These are phyloP conservation scores for Dolichallabes microphthalmus DNA, from an alignment of 2,113 vertebrate genomes.

Conservation along the genomic window DNA sequence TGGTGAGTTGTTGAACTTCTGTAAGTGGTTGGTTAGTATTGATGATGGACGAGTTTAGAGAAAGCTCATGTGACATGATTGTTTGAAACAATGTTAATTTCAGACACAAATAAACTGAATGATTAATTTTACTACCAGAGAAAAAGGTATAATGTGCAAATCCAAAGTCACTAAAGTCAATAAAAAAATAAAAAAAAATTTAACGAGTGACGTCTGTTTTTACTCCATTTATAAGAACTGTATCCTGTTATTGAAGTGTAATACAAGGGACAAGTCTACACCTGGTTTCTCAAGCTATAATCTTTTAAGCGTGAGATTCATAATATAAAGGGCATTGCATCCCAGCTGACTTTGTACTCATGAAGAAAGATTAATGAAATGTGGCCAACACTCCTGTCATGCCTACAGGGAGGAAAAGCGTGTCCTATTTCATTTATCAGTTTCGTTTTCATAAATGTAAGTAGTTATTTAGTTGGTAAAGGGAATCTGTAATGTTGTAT, in stretches of 20 bases:
- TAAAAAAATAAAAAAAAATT: not conserved
- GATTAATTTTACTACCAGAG: not conserved
- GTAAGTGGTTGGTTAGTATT: not conserved
- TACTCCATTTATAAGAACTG: not conserved
- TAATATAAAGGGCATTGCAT: not conserved
- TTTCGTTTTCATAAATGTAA: not conserved
- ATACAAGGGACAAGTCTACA: not conserved
- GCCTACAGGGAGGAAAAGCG: not conserved
- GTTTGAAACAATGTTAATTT: not conserved
- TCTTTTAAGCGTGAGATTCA: not conserved
- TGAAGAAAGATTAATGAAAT: not conserved
- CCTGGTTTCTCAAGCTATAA: not conserved
- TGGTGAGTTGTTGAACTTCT: slow-evolving; percentile 69
- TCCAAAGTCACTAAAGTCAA: not conserved
- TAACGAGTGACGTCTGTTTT: not conserved
- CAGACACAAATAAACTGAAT: not conserved
- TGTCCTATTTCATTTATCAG: not conserved
- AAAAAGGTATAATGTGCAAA: not conserved
- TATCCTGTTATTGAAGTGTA: not conserved
- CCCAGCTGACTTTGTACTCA: not conserved
- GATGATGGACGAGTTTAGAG: not conserved
- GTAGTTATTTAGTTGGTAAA: not conserved
- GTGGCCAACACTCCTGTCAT: not conserved
- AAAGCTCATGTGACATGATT: not conserved
- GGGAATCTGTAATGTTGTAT: not conserved